These are phyloP conservation scores for Lytechinus pictus DNA, from an alignment of 35 echinoderm and acorn worm species.

Conservation along the genomic window DNA sequence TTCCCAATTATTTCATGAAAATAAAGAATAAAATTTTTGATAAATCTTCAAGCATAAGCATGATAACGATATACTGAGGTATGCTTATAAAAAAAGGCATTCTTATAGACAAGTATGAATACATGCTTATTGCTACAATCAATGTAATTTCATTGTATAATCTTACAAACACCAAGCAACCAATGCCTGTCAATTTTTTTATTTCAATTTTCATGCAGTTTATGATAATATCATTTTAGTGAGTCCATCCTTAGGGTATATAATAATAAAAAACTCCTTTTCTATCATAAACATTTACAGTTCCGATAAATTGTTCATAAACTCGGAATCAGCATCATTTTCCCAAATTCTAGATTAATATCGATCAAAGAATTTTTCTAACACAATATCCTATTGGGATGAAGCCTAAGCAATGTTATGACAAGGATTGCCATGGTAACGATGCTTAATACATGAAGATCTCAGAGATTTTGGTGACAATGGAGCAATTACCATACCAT, in stretches of 20 bases:
- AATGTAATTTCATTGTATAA: not conserved
- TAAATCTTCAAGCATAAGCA: not conserved
- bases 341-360: not conserved
- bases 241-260: too few relatives aligned
- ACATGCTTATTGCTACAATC: not conserved
- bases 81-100: not conserved
- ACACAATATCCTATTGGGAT: not conserved
- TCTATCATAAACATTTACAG: too few relatives aligned
- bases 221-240: not conserved
- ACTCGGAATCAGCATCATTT: not conserved
- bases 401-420: not conserved
- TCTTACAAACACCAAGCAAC: not conserved
- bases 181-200: not conserved
- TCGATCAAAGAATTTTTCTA: not conserved
- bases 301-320: not conserved
- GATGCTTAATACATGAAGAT: not conserved
- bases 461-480: not conserved
- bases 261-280: too few relatives aligned
- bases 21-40: not conserved
- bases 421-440: not conserved
- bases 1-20: not conserved
- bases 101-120: not conserved
- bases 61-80: not conserved
- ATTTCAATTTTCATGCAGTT: not conserved
- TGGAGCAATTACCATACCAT: not conserved